Percentiles rank a stretch among this genome's conserved stretches.
Evolutionary conservation across 2,113 vertebrate species (phyloP).

Genomic region (Microcebus griseorufus): DNA sequence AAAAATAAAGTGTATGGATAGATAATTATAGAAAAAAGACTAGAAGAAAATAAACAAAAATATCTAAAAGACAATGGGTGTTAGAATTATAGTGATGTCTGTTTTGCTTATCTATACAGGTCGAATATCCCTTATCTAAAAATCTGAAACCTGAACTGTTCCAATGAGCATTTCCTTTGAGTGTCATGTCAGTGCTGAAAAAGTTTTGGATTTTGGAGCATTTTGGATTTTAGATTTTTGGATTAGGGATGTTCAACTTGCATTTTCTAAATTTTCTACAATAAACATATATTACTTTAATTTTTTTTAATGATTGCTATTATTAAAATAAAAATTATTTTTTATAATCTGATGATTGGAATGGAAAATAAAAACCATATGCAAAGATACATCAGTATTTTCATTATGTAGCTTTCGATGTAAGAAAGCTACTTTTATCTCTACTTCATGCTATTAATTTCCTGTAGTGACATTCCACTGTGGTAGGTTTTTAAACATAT

Average conservation of each 20-base stretch:
- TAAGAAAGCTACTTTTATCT: conserved; percentile 42
- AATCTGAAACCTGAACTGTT: neutral
- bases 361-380: neutral
- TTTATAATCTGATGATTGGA: neutral
- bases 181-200: neutral
- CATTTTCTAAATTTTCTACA: neutral
- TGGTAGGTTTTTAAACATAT: conserved; percentile 21
- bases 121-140: neutral
- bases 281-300: neutral
- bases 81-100: neutral
- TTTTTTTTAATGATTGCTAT: conserved; percentile 2
- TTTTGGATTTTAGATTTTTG: neutral
- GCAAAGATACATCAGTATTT: neutral
- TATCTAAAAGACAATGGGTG: neutral
- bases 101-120: neutral
- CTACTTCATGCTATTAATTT: conserved; percentile 33
- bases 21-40: neutral
- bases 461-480: neutral
- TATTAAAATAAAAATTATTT: neutral
- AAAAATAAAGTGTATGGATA: neutral
- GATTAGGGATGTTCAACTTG: neutral
- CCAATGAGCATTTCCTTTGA: neutral
- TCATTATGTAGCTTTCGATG: neutral
- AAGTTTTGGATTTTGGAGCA: neutral
- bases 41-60: neutral